Evolutionary conservation across 1,140 invertebrate genomes (phyloP).

Genomic region (Drosophila erecta): DNA sequence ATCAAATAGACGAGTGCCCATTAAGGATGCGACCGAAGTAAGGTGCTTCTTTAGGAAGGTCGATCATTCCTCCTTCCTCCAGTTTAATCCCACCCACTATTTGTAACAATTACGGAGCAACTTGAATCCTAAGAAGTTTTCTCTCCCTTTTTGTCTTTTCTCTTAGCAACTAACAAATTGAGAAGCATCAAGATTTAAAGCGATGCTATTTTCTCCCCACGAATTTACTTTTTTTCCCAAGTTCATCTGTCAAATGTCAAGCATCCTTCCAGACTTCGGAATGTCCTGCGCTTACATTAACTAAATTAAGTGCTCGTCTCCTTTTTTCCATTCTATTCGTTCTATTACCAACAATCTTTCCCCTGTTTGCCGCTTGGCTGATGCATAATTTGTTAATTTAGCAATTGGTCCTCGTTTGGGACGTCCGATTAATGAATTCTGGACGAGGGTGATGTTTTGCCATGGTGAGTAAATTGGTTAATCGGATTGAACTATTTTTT

Average conservation of each 20-base stretch:
- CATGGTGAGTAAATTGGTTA: conserved; percentile 76
- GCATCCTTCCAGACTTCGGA: conserved; percentile 21
- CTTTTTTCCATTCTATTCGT: neutral
- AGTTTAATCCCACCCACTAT: conserved; percentile 29
- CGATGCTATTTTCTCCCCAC: conserved; percentile 59
- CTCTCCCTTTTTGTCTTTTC: conserved; percentile 17
- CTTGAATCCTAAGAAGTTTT: conserved; percentile 37
- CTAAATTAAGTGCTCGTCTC: conserved; percentile 75
- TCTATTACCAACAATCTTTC: neutral
- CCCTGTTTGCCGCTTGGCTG: conserved; percentile 46
- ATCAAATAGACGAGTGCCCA: conserved; percentile 49
- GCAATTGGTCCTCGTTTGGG: conserved; percentile 55
- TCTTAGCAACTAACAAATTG: conserved; percentile 64
- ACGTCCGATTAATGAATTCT: conserved; percentile 38
- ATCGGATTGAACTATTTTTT: conserved; percentile 53
- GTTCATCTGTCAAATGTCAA: conserved; percentile 82
- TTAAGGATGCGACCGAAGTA: conserved; percentile 22
- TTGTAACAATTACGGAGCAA: conserved; percentile 60
- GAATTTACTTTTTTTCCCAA: conserved; percentile 23
- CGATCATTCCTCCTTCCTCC: neutral
- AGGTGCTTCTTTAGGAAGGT: neutral
- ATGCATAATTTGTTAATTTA: conserved; percentile 83
- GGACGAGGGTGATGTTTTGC: conserved; percentile 46
- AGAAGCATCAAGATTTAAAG: conserved; percentile 69
- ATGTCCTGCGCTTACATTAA: conserved; percentile 67